Conservation (phyloP, 2,797 vertebrate species). For the Dicrostonyx torquatus region DNA sequence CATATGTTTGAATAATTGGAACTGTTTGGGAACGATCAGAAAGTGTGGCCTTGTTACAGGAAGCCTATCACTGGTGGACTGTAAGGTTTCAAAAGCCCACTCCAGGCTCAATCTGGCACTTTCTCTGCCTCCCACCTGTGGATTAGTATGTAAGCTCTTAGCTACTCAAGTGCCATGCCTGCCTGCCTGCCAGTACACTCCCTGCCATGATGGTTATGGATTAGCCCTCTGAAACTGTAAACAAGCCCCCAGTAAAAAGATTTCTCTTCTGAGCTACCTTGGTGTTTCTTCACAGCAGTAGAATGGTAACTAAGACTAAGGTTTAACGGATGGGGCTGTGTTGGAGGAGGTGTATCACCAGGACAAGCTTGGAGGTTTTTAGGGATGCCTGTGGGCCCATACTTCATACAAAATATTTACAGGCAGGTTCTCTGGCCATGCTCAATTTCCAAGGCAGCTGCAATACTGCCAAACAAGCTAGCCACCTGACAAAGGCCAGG, state of each 20-base stretch:
- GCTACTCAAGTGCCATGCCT: not conserved
- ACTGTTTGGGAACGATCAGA: not conserved
- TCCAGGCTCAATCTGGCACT: not conserved
- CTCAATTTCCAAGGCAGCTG: too few species aligned
- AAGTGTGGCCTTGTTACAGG: not conserved
- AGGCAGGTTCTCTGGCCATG: too few species aligned
- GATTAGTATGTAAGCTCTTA: not conserved
- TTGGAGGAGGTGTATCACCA: not conserved
- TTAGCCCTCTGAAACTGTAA: not conserved
- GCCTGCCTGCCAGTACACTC: not conserved
- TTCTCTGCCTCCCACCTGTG: not conserved
- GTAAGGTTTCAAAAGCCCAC: not conserved
- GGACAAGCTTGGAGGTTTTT: not conserved
- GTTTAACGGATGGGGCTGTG: too few species aligned
- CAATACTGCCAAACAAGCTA: too few species aligned
- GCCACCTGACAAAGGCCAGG: too few species aligned
- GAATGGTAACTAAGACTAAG: not conserved
- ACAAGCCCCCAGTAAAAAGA: not conserved
- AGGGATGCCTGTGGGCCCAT: not conserved
- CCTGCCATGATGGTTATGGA: not conserved
- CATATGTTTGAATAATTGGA: not conserved
- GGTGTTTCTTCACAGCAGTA: not conserved
- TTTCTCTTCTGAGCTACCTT: not conserved
- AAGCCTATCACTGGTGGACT: not conserved
- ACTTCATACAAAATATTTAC: too few species aligned